Percentiles rank a stretch among this genome's conserved stretches.
Evolutionary conservation across 2,113 vertebrate species (phyloP).

Genomic region (Strigops habroptila): DNA sequence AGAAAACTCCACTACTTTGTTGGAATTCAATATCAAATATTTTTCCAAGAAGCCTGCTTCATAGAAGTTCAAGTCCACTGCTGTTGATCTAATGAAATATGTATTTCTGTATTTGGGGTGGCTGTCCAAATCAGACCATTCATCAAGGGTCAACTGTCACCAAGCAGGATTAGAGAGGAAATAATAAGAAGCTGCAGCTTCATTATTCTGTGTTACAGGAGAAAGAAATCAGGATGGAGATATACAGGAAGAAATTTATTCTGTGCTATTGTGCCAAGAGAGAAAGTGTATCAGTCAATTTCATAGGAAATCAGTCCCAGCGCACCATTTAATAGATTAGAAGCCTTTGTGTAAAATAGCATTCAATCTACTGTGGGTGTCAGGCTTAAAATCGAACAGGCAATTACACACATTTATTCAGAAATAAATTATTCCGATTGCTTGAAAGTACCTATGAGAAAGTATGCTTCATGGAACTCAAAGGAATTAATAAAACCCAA

Average conservation of each 20-base stretch:
- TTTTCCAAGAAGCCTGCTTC: neutral
- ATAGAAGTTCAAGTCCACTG: neutral
- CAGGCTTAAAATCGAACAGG: slow-evolving; percentile 51
- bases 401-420: slow-evolving; percentile 17
- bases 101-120: neutral
- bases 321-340: slow-evolving; percentile 24
- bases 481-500: neutral
- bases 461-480: neutral
- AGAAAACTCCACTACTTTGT: neutral
- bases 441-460: neutral
- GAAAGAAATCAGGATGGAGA: neutral
- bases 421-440: slow-evolving; percentile 34
- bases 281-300: slow-evolving; percentile 9
- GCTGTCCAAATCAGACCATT: neutral
- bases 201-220: neutral
- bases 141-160: neutral
- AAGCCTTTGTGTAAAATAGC: neutral
- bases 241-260: slow-evolving; percentile 1
- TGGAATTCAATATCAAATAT: neutral
- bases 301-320: slow-evolving; percentile 23
- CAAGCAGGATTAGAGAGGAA: neutral
- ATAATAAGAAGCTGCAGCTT: neutral
- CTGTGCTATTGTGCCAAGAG: neutral
- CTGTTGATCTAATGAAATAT: neutral
- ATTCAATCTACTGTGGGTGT: slow-evolving; percentile 2